Base-by-base conservation (phyloP, 2,888 invertebrate genomes). In the Drosophila peninsularis region DNA sequence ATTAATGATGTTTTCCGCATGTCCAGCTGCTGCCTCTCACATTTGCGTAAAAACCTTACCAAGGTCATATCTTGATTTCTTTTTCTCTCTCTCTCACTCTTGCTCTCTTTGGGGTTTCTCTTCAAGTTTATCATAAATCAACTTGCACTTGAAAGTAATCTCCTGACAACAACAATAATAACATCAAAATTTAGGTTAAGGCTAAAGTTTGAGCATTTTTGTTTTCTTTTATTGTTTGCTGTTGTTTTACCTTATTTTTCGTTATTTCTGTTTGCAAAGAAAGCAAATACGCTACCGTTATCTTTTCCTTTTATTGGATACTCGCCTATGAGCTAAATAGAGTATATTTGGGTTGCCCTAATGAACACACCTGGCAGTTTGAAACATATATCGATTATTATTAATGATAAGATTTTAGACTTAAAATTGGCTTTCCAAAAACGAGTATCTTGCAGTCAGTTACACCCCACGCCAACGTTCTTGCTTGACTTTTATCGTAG, bases 141-240 rank as follows among this genome's bases (percentile, higher is more conserved):
- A 75, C 75, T 72, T 78, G 79, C 76, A 70, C 80, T 84, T 84
- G 79, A 84, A 78, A 71, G 65, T 76, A 84, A 81, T 81, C 84
- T 84, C 65, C 71, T 61, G 68, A 42, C 73, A 73, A 65, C 62
- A 73, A 65, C 42, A 74, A 45, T 13, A 41, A 50, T 11, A 53
- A 75, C 39, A 50, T 36, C 10, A 14, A 39, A 54, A 82, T 81
- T 79, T 81, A 63, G 82, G 82, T 82, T 86, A 83, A 83, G 87
- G 79, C 71, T 83, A 57, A 83, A 68, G 69, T 70, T 64, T 79
- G 63, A 62, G 54, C 61, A 62, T 58, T 60, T 67, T 75, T 62
- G 42, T 62, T 58, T 71, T 63, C 39, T 57, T 42, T 65, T 19
- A 39, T 49, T 39, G 37, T 54, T 45, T 49, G 50, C 39, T 37